Evolutionary conservation across 2,888 invertebrate species (phyloP), one percentile per base, ranked within the genome.

Genomic region (Anarsia innoxiella): DNA sequence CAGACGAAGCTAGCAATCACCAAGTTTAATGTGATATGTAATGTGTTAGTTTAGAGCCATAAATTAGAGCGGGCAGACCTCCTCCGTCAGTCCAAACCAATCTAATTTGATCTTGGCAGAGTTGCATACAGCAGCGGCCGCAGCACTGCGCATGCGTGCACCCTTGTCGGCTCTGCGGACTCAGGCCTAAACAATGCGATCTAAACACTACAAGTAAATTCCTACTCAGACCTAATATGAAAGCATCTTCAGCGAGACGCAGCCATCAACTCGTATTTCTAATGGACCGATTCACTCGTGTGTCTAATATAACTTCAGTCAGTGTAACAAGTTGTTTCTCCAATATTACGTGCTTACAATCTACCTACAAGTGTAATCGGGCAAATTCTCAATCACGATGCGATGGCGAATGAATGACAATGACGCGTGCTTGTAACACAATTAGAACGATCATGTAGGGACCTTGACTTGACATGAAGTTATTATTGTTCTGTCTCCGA

Each of bases 61-160:
- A 58, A 60, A 63, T 66, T 47, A 51, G 47, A 45, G 42, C 39
- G 41, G 41, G 44, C 52, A 63, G 53, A 45, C 55, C 53, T 63
- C 60, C 30, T 61, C 53, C 56, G 61, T 66, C 62, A 60, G 61
- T 56, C 51, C 53, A 57, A 69, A 66, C 65, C 42, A 60, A 60
- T 65, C 66, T 73, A 74, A 74, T 72, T 73, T 64, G 52, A 74
- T 68, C 72, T 75, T 74, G 74, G 75, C 75, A 73, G n/a, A n/a
- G n/a, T n/a, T n/a, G n/a, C n/a, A n/a, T n/a, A n/a, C n/a, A n/a
- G n/a, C 25, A 25, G n/a, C 19, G n/a, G 5, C 4, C n/a, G n/a
- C n/a, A 3, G 40, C 37, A 46, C 45, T 33, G 49, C 65, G 66
- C 66, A 59, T 61, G 64, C 65, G 59, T 52, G 49, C 44, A 16